Percentiles rank a stretch among this genome's conserved stretches.
These are phyloP conservation scores for Rachycentron canadum DNA, from an alignment of 2,797 vertebrate species.

Conservation along the genomic window DNA sequence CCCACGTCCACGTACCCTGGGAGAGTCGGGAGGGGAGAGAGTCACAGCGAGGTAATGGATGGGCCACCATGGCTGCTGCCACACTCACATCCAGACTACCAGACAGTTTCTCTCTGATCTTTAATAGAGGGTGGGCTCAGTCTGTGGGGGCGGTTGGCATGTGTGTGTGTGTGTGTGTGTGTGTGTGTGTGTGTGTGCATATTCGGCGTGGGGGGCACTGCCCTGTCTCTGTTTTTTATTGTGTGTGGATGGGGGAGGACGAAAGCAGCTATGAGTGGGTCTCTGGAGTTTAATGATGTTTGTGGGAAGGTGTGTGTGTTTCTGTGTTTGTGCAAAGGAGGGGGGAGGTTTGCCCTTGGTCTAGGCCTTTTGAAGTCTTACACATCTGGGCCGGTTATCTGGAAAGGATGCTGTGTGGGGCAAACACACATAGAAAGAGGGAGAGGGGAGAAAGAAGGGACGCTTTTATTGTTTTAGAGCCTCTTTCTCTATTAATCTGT, in stretches of 20 bases:
- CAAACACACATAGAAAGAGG: constrained; percentile 56
- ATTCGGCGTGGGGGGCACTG: constrained; percentile 77
- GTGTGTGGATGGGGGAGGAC: constrained; percentile 67
- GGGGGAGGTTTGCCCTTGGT: constrained; percentile 66
- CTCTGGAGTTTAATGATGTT: constrained; percentile 85
- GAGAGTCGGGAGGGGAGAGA: constrained; percentile 63
- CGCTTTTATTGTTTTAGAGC: constrained; percentile 53
- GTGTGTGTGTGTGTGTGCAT: constrained; percentile 62
- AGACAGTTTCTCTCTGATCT: constrained; percentile 80
- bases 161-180: constrained; percentile 56
- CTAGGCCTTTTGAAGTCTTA: constrained; percentile 80
- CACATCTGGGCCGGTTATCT: constrained; percentile 83
- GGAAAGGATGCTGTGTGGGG: constrained; percentile 68
- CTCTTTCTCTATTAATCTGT: constrained; percentile 59
- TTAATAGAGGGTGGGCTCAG: constrained; percentile 80
- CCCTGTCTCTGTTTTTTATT: constrained; percentile 82
- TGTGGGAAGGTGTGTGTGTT: constrained; percentile 81
- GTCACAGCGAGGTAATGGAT: constrained; percentile 71
- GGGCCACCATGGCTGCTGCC: constrained; percentile 81
- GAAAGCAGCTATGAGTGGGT: constrained; percentile 74
- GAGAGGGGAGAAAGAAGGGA: constrained; percentile 9
- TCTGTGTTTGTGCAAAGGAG: constrained; percentile 69
- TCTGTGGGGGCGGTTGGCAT: constrained; percentile 72
- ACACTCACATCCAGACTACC: constrained; percentile 72
- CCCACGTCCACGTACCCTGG: constrained; percentile 95